Base-by-base conservation (phyloP, 2,888 invertebrate genomes). In the Rhodophaea formosa region DNA sequence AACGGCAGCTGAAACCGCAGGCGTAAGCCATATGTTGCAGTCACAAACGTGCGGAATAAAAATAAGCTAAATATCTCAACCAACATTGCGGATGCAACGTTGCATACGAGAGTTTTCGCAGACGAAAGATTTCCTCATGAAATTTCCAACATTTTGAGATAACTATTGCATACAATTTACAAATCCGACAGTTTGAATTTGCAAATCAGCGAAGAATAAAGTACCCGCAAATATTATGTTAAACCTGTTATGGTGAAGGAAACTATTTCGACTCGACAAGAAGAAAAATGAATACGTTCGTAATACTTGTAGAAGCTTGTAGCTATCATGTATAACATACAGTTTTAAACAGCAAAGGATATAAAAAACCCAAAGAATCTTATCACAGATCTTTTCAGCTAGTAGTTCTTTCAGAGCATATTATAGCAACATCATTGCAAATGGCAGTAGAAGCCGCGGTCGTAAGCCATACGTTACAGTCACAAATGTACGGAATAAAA, bases 61-160 rank as follows among this genome's bases (percentile, higher is more conserved):
- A 51, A 51, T 51, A 51, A 35, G 51, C 35, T 51, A 15, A 35
- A 51, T 51, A 51, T 51, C 35, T 35, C 16, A 16, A 12, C 35
- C 51, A 35, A 15, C 47, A 49, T 32, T 14, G 46, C 46, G 32
- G 17, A 10, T 35, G 17, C 51, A 39, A n/a, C 15, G 29, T 51
- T 39, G 51, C 51, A 39, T 51, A 7, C 51, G 12, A 35, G 17
- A 51, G 49, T 51, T 51, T 35, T 15, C 35, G 17, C 51, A 8
- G 35, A 51, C 35, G 35, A 5, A 12, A 30, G 30, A 35, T 51
- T 15, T 35, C 7, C 51, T 51, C 17, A 51, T 51, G 51, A 51
- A 51, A 39, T 51, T 39, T 51, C 35, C 39, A 51, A 12, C 35
- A 15, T 17, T 51, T 14, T 35, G 35, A 51, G 35, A 16, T n/a